Conservation (phyloP, 2,113 vertebrate species). For the Puffinus mauretanicus region DNA sequence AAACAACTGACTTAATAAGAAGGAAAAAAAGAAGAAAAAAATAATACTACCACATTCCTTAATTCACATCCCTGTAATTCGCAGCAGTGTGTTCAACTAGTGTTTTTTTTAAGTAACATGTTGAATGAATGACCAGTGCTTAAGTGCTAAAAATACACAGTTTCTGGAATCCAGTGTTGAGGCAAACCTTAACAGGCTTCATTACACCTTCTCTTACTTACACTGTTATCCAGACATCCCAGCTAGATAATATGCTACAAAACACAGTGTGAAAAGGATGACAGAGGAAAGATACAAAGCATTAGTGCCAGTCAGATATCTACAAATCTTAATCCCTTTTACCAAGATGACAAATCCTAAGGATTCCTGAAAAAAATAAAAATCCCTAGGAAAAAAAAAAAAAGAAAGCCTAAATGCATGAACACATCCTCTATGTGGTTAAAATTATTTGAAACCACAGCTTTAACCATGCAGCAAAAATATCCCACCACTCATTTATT, state of each 20-base stretch:
- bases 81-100: not conserved
- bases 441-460: not conserved
- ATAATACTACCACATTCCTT: not conserved
- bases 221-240: not conserved
- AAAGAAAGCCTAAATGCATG: not conserved
- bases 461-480: not conserved
- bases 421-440: not conserved
- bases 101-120: not conserved
- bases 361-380: not conserved
- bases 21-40: not conserved
- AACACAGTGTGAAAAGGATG: not conserved
- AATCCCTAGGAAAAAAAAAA: not conserved
- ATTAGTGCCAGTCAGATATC: not conserved
- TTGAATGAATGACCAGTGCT: not conserved
- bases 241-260: not conserved
- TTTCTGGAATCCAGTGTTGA: not conserved
- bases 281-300: not conserved
- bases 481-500: not conserved
- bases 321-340: constrained; percentile 35
- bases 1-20: not conserved
- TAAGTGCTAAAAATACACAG: not conserved
- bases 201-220: not conserved
- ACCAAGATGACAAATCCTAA: not conserved
- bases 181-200: not conserved
- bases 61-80: not conserved